Evolutionary conservation across 2,113 vertebrate species (phyloP).

Genomic region (Oryzias celebensis): DNA sequence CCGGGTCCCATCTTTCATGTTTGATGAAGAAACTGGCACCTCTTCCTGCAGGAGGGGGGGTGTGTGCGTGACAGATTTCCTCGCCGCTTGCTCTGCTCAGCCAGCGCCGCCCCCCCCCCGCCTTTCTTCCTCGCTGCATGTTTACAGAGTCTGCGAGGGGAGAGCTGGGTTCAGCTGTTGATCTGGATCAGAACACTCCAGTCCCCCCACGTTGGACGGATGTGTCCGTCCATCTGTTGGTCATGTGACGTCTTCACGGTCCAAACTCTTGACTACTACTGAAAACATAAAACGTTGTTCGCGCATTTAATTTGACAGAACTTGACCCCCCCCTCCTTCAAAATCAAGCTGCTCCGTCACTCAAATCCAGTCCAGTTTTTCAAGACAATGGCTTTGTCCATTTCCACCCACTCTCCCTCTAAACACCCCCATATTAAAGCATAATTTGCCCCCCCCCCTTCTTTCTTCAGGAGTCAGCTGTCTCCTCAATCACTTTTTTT

Average conservation of each 20-base stretch:
- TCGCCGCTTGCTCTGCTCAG: background rate
- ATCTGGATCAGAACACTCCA: constrained; percentile 52
- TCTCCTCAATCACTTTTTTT: constrained; percentile 50
- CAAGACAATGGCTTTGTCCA: constrained; percentile 11
- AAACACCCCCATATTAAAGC: constrained; percentile 49
- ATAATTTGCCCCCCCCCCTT: constrained; percentile 15
- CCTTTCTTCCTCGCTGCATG: constrained; percentile 32
- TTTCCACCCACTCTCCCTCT: constrained; percentile 7
- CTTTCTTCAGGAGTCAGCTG: constrained; percentile 42
- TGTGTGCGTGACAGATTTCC: constrained; percentile 1
- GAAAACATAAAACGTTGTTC: too few species aligned
- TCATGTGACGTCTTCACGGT: constrained; percentile 32
- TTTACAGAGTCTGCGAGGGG: constrained; percentile 48
- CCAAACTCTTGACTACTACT: too few species aligned
- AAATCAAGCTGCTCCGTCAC: background rate
- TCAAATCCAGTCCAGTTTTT: constrained; percentile 3
- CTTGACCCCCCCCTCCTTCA: background rate
- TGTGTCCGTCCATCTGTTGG: constrained; percentile 61
- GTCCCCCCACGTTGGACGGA: constrained; percentile 35
- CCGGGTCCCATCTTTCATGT: constrained; percentile 7
- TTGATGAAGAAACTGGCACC: constrained; percentile 21
- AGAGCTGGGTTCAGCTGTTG: constrained; percentile 63
- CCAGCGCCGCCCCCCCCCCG: background rate
- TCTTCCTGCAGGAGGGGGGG: constrained; percentile 9
- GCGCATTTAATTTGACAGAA: constrained; percentile 2